Base-by-base conservation (phyloP, 2,888 invertebrate genomes). In the Drosophila parthenogenetica region DNA sequence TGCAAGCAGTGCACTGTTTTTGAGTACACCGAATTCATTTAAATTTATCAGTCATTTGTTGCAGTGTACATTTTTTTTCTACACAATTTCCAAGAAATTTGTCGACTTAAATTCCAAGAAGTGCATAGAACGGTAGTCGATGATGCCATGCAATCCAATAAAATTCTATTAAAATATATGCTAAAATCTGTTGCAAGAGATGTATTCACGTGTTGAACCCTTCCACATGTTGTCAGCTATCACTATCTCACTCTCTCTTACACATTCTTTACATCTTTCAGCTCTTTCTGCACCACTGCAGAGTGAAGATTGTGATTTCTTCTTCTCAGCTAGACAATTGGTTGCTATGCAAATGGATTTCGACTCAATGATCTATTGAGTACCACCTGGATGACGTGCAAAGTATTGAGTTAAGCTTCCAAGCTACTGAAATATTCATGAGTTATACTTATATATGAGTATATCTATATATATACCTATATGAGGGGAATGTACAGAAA, bases 381-480 rank as follows among this genome's bases (percentile, higher is more conserved):
- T 55, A 29, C 40, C 78, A 73, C 35, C 61, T 69, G 64, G 71
- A 76, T 87, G 81, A 82, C 81, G 90, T 69, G 75, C 76, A 69
- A 78, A 68, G 69, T 57, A 49, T 25, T 45, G 48, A 45, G 57
- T 43, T 50, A 49, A 19, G 43, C 29, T 29, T 29, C 35, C 35
- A 11, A 32, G 13, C 73, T 71, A 42, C 32, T 84, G 87, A 88
- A 88, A 80, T 74, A 88, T 88, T 43, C 74, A 85, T 88, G 81
- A 82, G 76, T 17, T 48, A 48, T 29, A 45, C 22, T 22, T n/a
- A 8, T 1, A n/a, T 29, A 29, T 29, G 2, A 11, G 35, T 35
- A 13, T 13, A 35, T 35, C 7, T 35, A 22, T 22, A n/a, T n/a
- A 3, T 0, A 10, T 39, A 49, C 8, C 0, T 8, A 13, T 16